Conservation (phyloP, 2,113 vertebrate species). For the Odocoileus hemionus region DNA sequence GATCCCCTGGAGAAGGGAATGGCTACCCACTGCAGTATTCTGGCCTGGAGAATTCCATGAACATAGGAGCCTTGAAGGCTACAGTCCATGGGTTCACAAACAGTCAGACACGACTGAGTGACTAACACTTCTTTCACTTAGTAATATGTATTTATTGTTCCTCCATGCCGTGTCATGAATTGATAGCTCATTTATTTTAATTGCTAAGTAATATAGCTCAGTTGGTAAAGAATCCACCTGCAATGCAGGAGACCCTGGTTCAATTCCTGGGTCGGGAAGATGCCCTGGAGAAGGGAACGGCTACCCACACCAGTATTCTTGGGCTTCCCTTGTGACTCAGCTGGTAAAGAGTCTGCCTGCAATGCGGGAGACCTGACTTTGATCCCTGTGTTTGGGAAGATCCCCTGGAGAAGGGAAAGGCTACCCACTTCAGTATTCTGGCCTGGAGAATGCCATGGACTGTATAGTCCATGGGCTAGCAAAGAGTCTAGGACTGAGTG, state of each 20-base stretch:
- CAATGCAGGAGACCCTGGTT: neutral
- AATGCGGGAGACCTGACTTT: neutral
- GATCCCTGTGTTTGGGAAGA: neutral
- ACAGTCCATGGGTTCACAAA: neutral
- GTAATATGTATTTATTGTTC: neutral
- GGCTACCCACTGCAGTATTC: neutral
- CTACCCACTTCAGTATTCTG: neutral
- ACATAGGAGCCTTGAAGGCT: neutral
- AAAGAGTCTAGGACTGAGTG: neutral
- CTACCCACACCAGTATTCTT: neutral
- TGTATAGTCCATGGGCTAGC: neutral
- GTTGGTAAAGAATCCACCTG: neutral
- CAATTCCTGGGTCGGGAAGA: neutral
- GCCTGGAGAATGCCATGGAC: neutral
- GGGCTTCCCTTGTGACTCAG: neutral
- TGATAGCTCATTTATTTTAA: neutral
- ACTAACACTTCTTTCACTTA: neutral
- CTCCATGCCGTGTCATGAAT: neutral
- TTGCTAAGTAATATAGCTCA: neutral
- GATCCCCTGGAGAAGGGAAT: neutral
- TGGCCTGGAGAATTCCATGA: neutral
- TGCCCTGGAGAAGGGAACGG: neutral
- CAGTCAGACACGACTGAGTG: neutral
- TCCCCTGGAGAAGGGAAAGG: neutral
- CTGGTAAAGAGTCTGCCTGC: neutral